Evolutionary conservation across 1,140 invertebrate genomes (phyloP).

Genomic region (Drosophila gunungcola): DNA sequence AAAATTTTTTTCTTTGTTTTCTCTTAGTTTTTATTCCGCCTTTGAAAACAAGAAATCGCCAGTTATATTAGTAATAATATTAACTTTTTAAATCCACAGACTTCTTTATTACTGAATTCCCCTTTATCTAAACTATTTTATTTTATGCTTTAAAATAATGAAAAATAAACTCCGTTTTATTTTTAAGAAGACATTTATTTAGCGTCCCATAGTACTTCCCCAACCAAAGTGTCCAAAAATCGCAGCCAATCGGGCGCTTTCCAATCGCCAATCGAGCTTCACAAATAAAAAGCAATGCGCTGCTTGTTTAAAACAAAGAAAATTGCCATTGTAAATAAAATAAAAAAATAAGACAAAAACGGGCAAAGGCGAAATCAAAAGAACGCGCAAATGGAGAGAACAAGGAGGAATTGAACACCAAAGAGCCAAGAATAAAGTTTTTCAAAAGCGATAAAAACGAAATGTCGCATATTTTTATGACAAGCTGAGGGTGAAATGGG

Average conservation of each 20-base stretch:
- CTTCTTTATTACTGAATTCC: too few relatives aligned
- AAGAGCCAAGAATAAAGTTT: slow-evolving; percentile 78
- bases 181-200: background rate
- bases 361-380: slow-evolving; percentile 14
- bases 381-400: slow-evolving; percentile 31
- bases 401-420: slow-evolving; percentile 51
- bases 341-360: slow-evolving; percentile 55
- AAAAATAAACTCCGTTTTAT: too few relatives aligned
- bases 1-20: too few relatives aligned
- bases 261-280: slow-evolving; percentile 73
- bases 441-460: slow-evolving; percentile 84
- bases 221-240: slow-evolving; percentile 41
- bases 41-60: too few relatives aligned
- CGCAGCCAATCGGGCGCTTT: slow-evolving; percentile 78
- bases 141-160: too few relatives aligned
- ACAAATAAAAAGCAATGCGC: slow-evolving; percentile 81
- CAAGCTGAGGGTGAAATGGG: slow-evolving; percentile 25
- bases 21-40: too few relatives aligned
- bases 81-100: too few relatives aligned
- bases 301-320: slow-evolving; percentile 81
- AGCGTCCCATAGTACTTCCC: slow-evolving; percentile 23
- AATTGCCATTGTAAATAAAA: slow-evolving; percentile 80
- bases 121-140: background rate
- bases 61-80: too few relatives aligned
- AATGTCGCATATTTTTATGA: slow-evolving; percentile 85